These are phyloP conservation scores for Phoxinus dragarum DNA, from an alignment of 2,797 vertebrate genomes.

Conservation along the genomic window DNA sequence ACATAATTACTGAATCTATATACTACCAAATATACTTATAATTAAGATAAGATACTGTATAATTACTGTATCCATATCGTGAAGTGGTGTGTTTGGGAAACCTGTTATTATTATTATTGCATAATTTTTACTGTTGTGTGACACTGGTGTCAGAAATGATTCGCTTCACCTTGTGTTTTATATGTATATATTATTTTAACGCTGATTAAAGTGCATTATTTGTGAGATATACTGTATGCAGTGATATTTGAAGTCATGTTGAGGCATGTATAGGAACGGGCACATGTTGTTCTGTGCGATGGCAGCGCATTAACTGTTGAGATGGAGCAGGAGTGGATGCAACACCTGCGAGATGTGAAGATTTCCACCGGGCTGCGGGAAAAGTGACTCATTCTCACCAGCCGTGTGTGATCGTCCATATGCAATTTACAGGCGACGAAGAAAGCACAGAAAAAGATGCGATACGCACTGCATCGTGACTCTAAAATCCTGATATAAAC, in stretches of 20 bases:
- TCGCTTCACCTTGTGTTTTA: background rate
- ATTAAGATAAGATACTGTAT: too few relatives aligned
- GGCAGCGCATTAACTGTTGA: background rate
- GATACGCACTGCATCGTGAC: background rate
- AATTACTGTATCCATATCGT: too few relatives aligned
- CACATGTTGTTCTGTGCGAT: background rate
- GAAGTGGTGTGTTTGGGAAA: too few relatives aligned
- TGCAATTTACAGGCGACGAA: background rate
- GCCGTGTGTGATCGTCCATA: background rate
- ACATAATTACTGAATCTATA: too few relatives aligned
- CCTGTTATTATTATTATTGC: background rate
- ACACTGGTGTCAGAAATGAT: background rate
- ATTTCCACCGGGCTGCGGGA: background rate
- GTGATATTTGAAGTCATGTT: background rate
- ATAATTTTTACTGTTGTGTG: background rate
- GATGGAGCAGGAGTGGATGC: background rate
- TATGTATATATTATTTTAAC: too few relatives aligned
- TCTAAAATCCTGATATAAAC: background rate
- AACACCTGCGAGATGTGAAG: background rate
- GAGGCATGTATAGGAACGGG: background rate
- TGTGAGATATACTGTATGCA: background rate
- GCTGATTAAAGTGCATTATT: background rate
- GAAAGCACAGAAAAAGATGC: background rate
- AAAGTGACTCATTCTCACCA: constrained; percentile 10
- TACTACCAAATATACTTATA: too few relatives aligned